Evolutionary conservation across 2,797 vertebrate species (phyloP).

Genomic region (Syngnathus acus): DNA sequence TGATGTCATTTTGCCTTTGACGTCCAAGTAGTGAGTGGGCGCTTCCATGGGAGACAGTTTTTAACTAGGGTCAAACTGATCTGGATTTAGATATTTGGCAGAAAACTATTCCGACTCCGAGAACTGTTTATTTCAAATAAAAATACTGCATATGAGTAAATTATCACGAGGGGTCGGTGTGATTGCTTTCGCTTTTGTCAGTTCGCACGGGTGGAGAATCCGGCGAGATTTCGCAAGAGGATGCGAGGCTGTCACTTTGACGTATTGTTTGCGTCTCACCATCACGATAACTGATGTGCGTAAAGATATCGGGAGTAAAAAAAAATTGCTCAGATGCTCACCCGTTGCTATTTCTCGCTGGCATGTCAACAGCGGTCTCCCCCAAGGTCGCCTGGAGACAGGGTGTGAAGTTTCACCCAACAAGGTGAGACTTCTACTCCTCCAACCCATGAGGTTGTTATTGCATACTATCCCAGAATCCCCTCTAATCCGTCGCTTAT

Average conservation of each 20-base stretch:
- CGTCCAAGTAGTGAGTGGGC: slow-evolving; percentile 37
- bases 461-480: neutral
- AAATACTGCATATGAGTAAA: too few relatives aligned
- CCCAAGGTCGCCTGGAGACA: slow-evolving; percentile 28
- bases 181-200: slow-evolving; percentile 14
- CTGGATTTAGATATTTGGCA: too few relatives aligned
- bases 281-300: slow-evolving; percentile 28
- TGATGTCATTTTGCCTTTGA: slow-evolving; percentile 53
- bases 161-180: neutral
- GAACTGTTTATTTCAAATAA: too few relatives aligned
- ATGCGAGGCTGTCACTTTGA: slow-evolving; percentile 49
- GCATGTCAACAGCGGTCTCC: slow-evolving; percentile 25
- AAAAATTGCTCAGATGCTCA: neutral
- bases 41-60: neutral
- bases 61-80: too few relatives aligned
- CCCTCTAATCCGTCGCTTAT: neutral
- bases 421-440: slow-evolving; percentile 49
- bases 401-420: slow-evolving; percentile 54
- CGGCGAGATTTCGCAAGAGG: slow-evolving; percentile 22
- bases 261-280: slow-evolving; percentile 41
- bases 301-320: slow-evolving; percentile 10
- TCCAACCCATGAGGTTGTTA: neutral
- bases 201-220: neutral
- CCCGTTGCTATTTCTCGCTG: slow-evolving; percentile 26
- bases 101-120: too few relatives aligned